Percentiles rank a stretch among this genome's conserved stretches.
phyloP scores from a whole-genome alignment of 2,888 invertebrate genomes.

The Cephus nigrinus region DNA sequence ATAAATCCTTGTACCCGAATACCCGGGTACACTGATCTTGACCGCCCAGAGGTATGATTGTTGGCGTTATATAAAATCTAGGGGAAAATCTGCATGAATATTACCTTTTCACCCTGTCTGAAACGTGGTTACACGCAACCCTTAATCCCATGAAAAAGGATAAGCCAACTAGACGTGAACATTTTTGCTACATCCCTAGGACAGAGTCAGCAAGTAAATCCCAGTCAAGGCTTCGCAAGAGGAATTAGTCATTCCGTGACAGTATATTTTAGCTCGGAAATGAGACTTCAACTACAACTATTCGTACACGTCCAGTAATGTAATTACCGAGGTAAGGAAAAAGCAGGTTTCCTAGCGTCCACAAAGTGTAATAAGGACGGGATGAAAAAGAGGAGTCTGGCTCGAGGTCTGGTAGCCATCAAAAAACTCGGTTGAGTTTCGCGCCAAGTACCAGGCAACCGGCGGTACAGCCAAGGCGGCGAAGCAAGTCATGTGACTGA shows the following conservation, averaged over 20 bases:
- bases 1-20: background rate
- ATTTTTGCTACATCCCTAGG: background rate
- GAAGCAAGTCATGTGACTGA: too few relatives aligned
- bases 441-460: too few relatives aligned
- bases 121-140: background rate
- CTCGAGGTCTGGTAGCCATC: background rate
- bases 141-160: background rate
- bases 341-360: background rate
- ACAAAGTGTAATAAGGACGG: background rate
- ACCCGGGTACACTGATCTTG: background rate
- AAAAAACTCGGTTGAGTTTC: too few relatives aligned
- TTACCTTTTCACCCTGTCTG: background rate
- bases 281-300: background rate
- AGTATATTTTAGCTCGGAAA: background rate
- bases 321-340: background rate
- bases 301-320: background rate
- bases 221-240: background rate
- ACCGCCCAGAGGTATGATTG: background rate
- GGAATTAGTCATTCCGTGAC: background rate
- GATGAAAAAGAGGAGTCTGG: background rate
- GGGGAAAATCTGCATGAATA: background rate
- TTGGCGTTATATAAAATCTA: background rate
- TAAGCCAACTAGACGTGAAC: background rate
- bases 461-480: too few relatives aligned
- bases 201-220: background rate